Conservation (phyloP, 37 sponge, comb jelly and placozoan genomes). For the Ianthella basta region DNA sequence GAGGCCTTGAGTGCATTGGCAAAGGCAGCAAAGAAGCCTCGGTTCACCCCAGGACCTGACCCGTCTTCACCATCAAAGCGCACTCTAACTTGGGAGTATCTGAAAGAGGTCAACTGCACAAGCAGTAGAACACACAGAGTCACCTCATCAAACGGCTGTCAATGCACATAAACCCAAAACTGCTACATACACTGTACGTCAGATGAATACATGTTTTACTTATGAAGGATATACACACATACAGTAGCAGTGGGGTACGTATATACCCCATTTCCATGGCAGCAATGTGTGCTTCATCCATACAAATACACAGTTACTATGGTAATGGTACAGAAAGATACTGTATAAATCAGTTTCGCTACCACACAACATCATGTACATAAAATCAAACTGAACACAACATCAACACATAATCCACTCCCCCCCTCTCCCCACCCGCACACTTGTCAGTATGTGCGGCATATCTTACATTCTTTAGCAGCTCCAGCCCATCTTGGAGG, state of each 20-base stretch:
- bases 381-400: background rate
- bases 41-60: slow-evolving; percentile 84
- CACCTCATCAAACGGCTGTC: background rate
- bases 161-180: background rate
- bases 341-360: background rate
- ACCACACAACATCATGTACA: too few species aligned
- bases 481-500: slow-evolving; percentile 62
- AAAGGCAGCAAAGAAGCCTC: slow-evolving; percentile 84
- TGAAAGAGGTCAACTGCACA: slow-evolving; percentile 54
- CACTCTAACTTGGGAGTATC: slow-evolving; percentile 62
- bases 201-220: background rate
- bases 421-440: too few species aligned
- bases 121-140: background rate
- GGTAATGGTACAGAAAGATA: too few species aligned
- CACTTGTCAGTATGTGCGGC: too few species aligned
- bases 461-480: slow-evolving; percentile 48
- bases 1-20: slow-evolving; percentile 74
- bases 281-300: too few species aligned
- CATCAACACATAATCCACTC: background rate
- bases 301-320: too few species aligned
- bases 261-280: too few species aligned
- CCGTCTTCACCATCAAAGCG: slow-evolving; percentile 91
- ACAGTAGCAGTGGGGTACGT: too few species aligned
- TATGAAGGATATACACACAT: too few species aligned
- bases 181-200: background rate